Evolutionary conservation across 2,113 vertebrate species (phyloP), one percentile per base, ranked within the genome.

Genomic region (Zapornia atra): DNA sequence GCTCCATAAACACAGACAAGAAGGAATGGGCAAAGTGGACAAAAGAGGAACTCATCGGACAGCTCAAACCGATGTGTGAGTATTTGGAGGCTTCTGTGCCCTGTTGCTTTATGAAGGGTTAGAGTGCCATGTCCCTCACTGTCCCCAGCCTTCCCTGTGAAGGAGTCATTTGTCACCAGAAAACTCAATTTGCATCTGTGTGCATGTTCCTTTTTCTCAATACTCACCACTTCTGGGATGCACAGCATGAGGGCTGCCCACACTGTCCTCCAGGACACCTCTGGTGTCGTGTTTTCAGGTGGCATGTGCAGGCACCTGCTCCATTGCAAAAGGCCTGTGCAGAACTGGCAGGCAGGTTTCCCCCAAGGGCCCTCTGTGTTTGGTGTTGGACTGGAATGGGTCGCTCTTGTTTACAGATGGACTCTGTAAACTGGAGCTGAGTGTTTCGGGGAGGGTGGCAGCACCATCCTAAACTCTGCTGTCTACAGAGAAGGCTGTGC

Each of bases 1-100:
- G 99, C 97, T 99, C 99, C 66, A 99, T 99, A 98, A 99, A 99
- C 97, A 99, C 99, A 4, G 99, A 99, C 98, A 99, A 99, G 98
- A 99, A 99, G 94, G 99, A 99, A 94, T 99, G 99, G 99, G 99
- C 99, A 6, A 99, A 99, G 95, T 99, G 99, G 99, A 99, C 99
- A 3, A 99, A 99, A 96, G 99, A 99, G 96, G 99, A 99, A 66
- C 99, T 99, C 80, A 99, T 99, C 21, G 99, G 99, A 85, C 99
- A 99, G 98, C 99, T 99, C 85, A 99, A 99, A 88, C 99, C 99
- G 8, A 99, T 99, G 99, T 99, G 99, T 99, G 98, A 99, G 99
- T 99, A 97, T 65, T 61, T 48, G 68, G 15, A 78, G 68, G 38
- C 53, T 22, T 6, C 71, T 65, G 40, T 68, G 22, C 69, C 80